Base-by-base conservation (phyloP, 2,113 vertebrate species). In the Mystacornis crossleyi region DNA sequence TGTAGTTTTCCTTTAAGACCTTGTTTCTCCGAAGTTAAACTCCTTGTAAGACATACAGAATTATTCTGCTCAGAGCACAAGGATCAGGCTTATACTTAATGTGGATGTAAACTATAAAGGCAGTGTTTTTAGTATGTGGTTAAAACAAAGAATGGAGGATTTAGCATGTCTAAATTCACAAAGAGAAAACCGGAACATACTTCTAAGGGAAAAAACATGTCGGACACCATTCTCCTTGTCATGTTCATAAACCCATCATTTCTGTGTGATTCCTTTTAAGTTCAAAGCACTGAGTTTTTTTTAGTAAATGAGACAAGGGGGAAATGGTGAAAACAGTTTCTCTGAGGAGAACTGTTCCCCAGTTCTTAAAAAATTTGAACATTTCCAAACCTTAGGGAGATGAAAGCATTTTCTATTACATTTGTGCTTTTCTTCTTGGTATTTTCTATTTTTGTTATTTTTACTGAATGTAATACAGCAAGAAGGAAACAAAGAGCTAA, bases 281-380 rank as follows among this genome's bases (percentile, higher is more conserved):
- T 94, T 92, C 85, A 92, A 94, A 97, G 90, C 64, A 60, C n/a
- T 33, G 53, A 8, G 2, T 0, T 67, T 94, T 94, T 89, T 96
- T 94, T 71, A 90, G 51, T 67, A 95, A 93, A 96, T 89, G 75
- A 95, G 67, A 90, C 62, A 92, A 92, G 64, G 34, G 51, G 36
- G 9, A 86, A 95, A 95, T 60, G 38, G 67, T 66, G 60, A 93
- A 96, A 93, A 85, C 62, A 70, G 34, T 77, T 90, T 95, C 90
- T 85, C 90, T 54, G 31, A 82, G 71, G 93, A 94, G 95, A 92
- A 64, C 48, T 85, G 78, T 89, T 97, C 75, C 75, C 79, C 12
- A 38, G 60, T 67, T 93, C 64, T 86, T 83, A 78, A 71, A 95
- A 96, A 92, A 43, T 74, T 90, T 55, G 36, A 95, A 61, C 28